A percentile compares a stretch with the other conserved stretches of the same genome.
Conservation (phyloP, 2,888 invertebrate species). For the Hedya salicella region DNA sequence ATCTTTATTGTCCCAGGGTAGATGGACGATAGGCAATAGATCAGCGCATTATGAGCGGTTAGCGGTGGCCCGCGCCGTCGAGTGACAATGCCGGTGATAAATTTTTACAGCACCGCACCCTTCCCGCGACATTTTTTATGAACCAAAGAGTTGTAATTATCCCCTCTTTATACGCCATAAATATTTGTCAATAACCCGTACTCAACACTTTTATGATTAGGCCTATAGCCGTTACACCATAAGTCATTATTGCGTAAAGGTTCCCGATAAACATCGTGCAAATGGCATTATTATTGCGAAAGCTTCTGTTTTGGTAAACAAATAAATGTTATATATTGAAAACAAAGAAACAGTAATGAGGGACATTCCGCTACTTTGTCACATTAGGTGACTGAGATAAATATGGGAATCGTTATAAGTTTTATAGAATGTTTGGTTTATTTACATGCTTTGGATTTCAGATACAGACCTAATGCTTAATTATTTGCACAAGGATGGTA, state of each 20-base stretch:
- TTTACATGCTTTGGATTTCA: too few species aligned
- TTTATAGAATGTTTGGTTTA: not conserved
- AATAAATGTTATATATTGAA: slow-evolving; percentile 30
- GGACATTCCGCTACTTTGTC: slow-evolving; percentile 3
- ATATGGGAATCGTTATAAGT: not conserved
- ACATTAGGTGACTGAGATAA: not conserved
- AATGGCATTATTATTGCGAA: slow-evolving; percentile 62
- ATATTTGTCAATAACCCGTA: slow-evolving; percentile 84
- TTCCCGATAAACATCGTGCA: slow-evolving; percentile 66
- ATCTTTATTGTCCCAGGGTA: not conserved
- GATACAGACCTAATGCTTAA: too few species aligned
- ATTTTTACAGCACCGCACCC: slow-evolving; percentile 79
- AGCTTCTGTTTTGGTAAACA: slow-evolving; percentile 49
- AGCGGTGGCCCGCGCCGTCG: slow-evolving; percentile 59
- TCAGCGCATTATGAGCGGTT: slow-evolving; percentile 41
- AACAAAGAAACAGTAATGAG: slow-evolving; percentile 32
- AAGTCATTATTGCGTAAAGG: slow-evolving; percentile 78
- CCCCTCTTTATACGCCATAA: slow-evolving; percentile 83
- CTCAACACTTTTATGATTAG: slow-evolving; percentile 81
- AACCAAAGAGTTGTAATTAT: slow-evolving; percentile 85
- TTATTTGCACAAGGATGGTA: too few species aligned
- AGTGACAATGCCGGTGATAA: slow-evolving; percentile 75
- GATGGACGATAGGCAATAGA: slow-evolving; percentile 23
- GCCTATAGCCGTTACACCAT: slow-evolving; percentile 77
- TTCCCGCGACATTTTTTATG: slow-evolving; percentile 77